Percentiles rank a stretch among this genome's conserved stretches.
These are phyloP conservation scores for Plestiodon gilberti DNA, from an alignment of 2,113 vertebrate species.

Conservation along the genomic window DNA sequence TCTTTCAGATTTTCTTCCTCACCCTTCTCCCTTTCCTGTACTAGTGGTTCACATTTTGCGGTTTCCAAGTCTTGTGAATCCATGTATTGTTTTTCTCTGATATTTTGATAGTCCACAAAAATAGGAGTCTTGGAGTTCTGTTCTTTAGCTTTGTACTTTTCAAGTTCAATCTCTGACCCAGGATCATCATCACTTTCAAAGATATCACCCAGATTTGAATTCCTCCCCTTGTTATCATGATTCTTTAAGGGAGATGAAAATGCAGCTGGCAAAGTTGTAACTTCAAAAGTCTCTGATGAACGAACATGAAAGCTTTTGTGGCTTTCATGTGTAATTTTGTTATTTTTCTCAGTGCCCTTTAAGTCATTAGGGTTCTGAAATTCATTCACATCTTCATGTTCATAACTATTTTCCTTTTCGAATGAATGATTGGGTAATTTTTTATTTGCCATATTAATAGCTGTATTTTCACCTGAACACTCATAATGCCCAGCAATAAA, in stretches of 20 bases:
- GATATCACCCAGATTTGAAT: background rate
- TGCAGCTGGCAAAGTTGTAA: background rate
- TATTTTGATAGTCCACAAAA: background rate
- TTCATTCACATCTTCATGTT: constrained; percentile 35
- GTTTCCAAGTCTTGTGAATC: background rate
- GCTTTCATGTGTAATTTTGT: background rate
- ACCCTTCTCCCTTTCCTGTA: constrained; percentile 20
- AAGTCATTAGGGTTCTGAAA: constrained; percentile 59
- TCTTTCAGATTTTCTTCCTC: constrained; percentile 23
- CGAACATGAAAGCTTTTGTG: constrained; percentile 27
- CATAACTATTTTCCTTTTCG: constrained; percentile 31
- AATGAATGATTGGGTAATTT: constrained; percentile 28
- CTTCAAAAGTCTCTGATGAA: constrained; percentile 35
- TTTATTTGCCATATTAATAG: constrained; percentile 50
- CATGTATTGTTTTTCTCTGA: constrained; percentile 19
- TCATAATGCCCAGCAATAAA: constrained; percentile 64
- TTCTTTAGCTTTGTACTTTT: background rate
- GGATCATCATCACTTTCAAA: constrained; percentile 27
- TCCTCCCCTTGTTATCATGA: constrained; percentile 11
- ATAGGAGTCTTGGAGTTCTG: background rate
- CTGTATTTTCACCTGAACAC: constrained; percentile 45
- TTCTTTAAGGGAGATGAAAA: constrained; percentile 10
- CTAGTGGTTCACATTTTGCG: constrained; percentile 17
- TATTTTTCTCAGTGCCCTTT: constrained; percentile 25
- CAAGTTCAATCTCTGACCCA: constrained; percentile 24